Base-by-base conservation (phyloP, 2,888 invertebrate genomes). In the Cheilosia urbana region DNA sequence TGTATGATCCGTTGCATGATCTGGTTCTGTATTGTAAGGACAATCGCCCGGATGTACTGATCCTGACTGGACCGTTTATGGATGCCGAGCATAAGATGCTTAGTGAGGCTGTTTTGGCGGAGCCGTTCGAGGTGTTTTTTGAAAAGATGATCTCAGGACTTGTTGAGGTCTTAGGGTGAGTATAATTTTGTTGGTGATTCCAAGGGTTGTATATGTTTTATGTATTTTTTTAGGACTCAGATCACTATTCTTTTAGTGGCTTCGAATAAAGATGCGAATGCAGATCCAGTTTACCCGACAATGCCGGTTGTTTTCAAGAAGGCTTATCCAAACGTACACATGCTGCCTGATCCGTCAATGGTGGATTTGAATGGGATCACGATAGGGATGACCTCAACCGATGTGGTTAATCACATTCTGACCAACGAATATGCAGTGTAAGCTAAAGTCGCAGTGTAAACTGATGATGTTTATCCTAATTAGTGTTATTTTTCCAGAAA, bases 61-160 rank as follows among this genome's bases (percentile, higher is more conserved):
- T 98, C 84, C 93, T 98, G 89, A 94, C 96, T 13, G 98, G 98
- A 0, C 98, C 98, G 0, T 97, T 98, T 90, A 91, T 98, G 68
- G 97, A 98, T 89, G 93, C 93, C 11, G 94, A 94, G 24, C 96
- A 96, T 91, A 92, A 93, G 15, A 93, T 94, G 76, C 93, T 96
- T n/a, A 92, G 91, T 49, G 94, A 95, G 77, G 94, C 94, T 78
- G 91, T 93, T 0, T 93, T 96, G 88, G 94, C 94, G 0, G 95
- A 95, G 88, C 94, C 96, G 0, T 97, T 94, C 91, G 95, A 96
- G 71, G 93, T 95, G 1, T 94, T 96, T 89, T 98, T 98, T 90
- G 95, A 96, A 76, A 95, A 94, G 89, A 93, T 96, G 84, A 91
- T 97, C 21, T 93, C 94, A 40, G 94, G 94, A 78, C 92, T 96